Conservation (phyloP, 2,797 vertebrate species). For the Naso thynnoides region DNA sequence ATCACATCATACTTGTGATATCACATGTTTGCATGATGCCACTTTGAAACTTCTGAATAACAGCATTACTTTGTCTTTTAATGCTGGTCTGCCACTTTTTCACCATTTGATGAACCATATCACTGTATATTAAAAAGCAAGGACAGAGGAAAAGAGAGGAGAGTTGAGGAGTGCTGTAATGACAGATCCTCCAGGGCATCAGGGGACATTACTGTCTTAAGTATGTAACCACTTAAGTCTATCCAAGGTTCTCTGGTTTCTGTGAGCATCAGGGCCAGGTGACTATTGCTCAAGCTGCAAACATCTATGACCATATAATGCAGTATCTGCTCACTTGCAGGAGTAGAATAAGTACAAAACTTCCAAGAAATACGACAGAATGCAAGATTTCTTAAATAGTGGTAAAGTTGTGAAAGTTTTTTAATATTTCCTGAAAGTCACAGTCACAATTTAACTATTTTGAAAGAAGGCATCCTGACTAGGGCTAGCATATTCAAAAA, state of each 20-base stretch:
- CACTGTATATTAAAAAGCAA: conserved; percentile 11
- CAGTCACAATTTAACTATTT: neutral
- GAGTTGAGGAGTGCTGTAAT: conserved; percentile 6
- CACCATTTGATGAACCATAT: neutral
- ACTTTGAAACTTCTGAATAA: neutral
- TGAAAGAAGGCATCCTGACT: neutral
- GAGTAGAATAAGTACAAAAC: neutral
- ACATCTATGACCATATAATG: neutral
- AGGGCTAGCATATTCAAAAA: neutral
- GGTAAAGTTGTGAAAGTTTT: neutral
- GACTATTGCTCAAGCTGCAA: conserved; percentile 35
- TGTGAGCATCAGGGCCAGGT: conserved; percentile 24
- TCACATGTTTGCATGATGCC: neutral
- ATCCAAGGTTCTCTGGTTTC: conserved; percentile 47
- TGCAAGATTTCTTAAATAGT: too few relatives aligned
- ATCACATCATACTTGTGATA: neutral
- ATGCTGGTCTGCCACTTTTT: neutral
- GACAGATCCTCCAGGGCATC: conserved; percentile 50
- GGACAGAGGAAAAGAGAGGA: conserved; percentile 10
- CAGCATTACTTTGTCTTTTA: neutral
- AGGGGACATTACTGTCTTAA: conserved; percentile 56
- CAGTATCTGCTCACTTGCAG: neutral
- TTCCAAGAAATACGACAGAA: too few relatives aligned
- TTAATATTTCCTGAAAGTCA: neutral
- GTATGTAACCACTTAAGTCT: conserved; percentile 63